Conservation (phyloP, 2,888 invertebrate species). For the Tanypteryx hageni region DNA sequence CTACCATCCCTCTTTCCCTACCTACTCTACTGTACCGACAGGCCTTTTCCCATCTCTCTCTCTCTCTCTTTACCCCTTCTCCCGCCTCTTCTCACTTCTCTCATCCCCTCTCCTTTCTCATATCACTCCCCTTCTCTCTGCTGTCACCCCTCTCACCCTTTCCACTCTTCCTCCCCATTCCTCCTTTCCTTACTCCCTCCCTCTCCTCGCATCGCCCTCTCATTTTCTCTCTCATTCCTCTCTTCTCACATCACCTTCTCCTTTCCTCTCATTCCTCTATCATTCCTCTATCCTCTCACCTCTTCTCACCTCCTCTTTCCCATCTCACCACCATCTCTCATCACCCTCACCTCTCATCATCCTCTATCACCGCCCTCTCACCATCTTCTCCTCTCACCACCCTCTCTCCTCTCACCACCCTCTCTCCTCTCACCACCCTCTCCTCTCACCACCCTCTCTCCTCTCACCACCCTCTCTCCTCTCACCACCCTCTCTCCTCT, state of each 20-base stretch:
- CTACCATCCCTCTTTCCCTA: background rate
- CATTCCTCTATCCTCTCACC: background rate
- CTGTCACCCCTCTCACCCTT: background rate
- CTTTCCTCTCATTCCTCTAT: background rate
- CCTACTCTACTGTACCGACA: background rate
- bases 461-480: background rate
- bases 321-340: background rate
- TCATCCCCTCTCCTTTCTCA: conserved; percentile 41
- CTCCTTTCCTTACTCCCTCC: conserved; percentile 1
- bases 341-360: background rate
- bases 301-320: background rate
- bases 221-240: too few relatives aligned
- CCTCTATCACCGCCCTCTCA: background rate
- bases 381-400: background rate
- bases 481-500: background rate
- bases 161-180: background rate
- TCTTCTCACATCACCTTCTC: background rate
- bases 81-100: background rate
- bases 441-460: background rate
- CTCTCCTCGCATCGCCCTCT: conserved; percentile 33
- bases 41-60: background rate
- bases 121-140: background rate
- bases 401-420: background rate
- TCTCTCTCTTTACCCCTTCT: background rate
- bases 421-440: background rate